Evolutionary conservation across 2,888 invertebrate genomes (phyloP).

Genomic region (Monoplex corrugatus): DNA sequence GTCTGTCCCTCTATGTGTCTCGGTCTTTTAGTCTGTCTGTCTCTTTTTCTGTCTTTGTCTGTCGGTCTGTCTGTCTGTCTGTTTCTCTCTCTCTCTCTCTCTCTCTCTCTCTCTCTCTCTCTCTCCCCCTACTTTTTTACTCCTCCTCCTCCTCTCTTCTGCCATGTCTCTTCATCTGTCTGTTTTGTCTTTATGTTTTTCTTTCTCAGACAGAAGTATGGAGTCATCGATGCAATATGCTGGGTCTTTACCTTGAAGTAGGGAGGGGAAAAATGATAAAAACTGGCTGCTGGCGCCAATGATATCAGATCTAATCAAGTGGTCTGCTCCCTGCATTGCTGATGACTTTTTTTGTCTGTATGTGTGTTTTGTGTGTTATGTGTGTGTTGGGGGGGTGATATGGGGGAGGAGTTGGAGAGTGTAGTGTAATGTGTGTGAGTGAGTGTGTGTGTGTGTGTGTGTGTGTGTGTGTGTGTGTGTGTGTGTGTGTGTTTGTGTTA

Average conservation of each 20-base stretch:
- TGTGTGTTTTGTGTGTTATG: too few relatives aligned
- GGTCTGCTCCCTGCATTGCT: background rate
- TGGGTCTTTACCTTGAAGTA: too few relatives aligned
- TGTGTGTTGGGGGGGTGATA: too few relatives aligned
- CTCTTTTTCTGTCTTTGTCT: background rate
- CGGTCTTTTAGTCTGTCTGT: background rate
- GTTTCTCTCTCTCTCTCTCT: background rate
- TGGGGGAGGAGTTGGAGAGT: background rate
- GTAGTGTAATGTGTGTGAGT: background rate
- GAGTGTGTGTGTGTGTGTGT: background rate
- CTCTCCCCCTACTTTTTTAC: background rate
- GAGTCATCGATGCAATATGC: too few relatives aligned
- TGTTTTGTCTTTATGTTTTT: background rate
- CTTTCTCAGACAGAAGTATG: background rate
- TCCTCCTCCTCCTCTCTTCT: too few relatives aligned
- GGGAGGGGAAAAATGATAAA: too few relatives aligned
- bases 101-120: background rate
- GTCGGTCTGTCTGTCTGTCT: background rate
- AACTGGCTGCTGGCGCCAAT: background rate
- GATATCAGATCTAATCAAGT: conserved; percentile 29
- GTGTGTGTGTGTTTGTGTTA: too few relatives aligned
- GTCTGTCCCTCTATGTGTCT: background rate
- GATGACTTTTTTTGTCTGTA: background rate
- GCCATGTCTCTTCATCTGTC: background rate
- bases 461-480: too few relatives aligned